Percentiles rank a stretch among this genome's conserved stretches.
phyloP scores from a whole-genome alignment of 2,797 vertebrate species.

The Allobates femoralis region DNA sequence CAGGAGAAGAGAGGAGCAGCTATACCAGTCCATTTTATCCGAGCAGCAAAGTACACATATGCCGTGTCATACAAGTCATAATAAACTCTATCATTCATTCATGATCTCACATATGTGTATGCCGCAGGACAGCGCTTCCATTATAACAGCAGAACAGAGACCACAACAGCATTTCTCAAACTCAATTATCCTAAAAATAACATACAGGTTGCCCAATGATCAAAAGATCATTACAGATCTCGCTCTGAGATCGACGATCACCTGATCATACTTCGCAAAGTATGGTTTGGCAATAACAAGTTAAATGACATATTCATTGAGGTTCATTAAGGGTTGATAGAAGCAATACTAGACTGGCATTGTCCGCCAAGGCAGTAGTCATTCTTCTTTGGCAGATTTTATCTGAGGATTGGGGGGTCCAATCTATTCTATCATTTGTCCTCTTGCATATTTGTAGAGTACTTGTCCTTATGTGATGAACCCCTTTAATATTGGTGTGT shows the following conservation, averaged over 20 bases:
- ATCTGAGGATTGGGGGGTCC: not conserved
- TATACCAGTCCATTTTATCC: not conserved
- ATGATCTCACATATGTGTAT: not conserved
- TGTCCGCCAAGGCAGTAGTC: not conserved
- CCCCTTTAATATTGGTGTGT: not conserved
- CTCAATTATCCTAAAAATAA: not conserved
- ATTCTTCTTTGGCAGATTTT: not conserved
- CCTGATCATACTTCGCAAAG: no score
- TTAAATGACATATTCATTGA: no score
- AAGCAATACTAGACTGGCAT: no score
- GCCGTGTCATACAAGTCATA: not conserved
- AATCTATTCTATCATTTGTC: no score
- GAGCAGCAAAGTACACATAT: slow-evolving; percentile 14
- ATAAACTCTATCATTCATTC: not conserved
- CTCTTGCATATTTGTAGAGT: no score
- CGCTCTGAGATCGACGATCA: no score
- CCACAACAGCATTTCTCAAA: not conserved
- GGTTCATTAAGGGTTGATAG: no score
- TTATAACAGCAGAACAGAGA: no score
- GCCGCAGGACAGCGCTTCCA: not conserved
- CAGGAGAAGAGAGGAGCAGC: slow-evolving; percentile 8
- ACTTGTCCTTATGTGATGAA: no score
- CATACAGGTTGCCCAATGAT: not conserved
- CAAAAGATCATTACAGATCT: not conserved
- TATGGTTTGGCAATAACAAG: no score